Evolutionary conservation across 2,888 invertebrate species (phyloP), one percentile per base, ranked within the genome.

Genomic region (Chirona hameri): DNA sequence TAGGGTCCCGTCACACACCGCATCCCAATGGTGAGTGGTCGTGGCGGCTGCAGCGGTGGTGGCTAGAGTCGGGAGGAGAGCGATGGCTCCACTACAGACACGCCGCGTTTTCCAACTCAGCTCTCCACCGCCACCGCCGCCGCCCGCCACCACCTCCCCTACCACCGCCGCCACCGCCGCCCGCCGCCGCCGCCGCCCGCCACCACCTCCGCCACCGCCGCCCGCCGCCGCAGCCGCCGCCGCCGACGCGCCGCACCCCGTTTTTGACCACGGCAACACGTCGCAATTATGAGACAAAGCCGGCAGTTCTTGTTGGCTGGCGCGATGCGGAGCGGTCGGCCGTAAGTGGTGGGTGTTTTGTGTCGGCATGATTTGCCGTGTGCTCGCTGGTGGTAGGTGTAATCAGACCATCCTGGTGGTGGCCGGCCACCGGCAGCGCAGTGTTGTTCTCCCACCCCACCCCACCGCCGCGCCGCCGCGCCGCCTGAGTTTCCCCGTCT

Each of bases 401-500:
- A 76, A 76, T 39, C 76, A 24, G 76, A 9, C 24, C 46, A 46
- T 29, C n/a, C 21, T 15, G 21, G 72, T 18, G 18, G 31, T 29
- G 21, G 65, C 24, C 76, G 46, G 76, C 39, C 76, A 76, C 76
- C 76, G 39, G 10, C 21, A 46, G 3, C 1, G 76, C 24, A 18
- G 39, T 76, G 76, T 76, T 76, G 76, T 76, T 39, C 76, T 46
- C 46, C 24, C 76, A 24, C 76, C 76, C 76, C 52, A 18, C 52
- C 52, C 7, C 52, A 12, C 52, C 12, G 18, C 52, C 52, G 46
- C 39, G 39, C 39, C 39, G 2, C 39, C 39, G 39, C 3, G 18
- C 52, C 52, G 46, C 39, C 76, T 46, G 10, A 46, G 10, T 76
- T 46, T 76, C 46, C 76, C 76, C 46, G 12, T 39, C 76, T 76